These are phyloP conservation scores for Amorpha juglandis DNA, from an alignment of 2,888 invertebrate species.

Conservation along the genomic window DNA sequence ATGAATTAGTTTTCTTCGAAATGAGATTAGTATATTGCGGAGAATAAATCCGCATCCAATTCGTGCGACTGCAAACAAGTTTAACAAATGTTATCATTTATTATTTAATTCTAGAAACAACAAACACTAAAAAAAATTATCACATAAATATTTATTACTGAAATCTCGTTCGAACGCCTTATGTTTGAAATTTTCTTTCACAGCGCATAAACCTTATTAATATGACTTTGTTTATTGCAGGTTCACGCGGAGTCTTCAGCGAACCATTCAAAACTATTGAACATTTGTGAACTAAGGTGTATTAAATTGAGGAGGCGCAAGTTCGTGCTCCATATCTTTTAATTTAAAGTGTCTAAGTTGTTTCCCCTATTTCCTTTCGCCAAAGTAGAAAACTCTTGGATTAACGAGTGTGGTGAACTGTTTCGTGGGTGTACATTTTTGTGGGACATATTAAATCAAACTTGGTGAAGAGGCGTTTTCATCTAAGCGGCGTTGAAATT, in stretches of 20 bases:
- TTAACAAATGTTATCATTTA: slow-evolving; percentile 15
- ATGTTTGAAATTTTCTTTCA: neutral
- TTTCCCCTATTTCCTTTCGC: slow-evolving; percentile 17
- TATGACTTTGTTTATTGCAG: slow-evolving; percentile 41
- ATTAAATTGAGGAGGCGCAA: neutral
- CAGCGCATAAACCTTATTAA: slow-evolving; percentile 20
- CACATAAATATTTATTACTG: slow-evolving; percentile 6
- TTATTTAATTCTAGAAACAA: slow-evolving; percentile 5
- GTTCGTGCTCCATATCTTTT: slow-evolving; percentile 2
- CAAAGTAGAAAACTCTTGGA: slow-evolving; percentile 13
- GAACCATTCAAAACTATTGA: slow-evolving; percentile 7
- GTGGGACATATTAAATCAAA: slow-evolving; percentile 30
- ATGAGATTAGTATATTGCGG: neutral
- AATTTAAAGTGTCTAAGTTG: slow-evolving; percentile 21
- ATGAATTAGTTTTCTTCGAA: neutral
- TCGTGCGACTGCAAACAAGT: neutral
- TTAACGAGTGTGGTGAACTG: slow-evolving; percentile 41
- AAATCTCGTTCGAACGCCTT: slow-evolving; percentile 2
- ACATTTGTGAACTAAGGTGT: slow-evolving; percentile 7
- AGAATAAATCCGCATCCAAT: neutral
- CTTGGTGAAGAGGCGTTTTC: slow-evolving; percentile 51
- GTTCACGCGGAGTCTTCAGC: slow-evolving; percentile 27
- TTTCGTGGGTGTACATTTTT: slow-evolving; percentile 36
- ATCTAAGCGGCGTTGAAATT: slow-evolving; percentile 51
- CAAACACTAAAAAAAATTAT: neutral